These are phyloP conservation scores for Turritopsis rubra DNA, from an alignment of 30 jellyfish, hydroid and myxozoan species.

Conservation along the genomic window DNA sequence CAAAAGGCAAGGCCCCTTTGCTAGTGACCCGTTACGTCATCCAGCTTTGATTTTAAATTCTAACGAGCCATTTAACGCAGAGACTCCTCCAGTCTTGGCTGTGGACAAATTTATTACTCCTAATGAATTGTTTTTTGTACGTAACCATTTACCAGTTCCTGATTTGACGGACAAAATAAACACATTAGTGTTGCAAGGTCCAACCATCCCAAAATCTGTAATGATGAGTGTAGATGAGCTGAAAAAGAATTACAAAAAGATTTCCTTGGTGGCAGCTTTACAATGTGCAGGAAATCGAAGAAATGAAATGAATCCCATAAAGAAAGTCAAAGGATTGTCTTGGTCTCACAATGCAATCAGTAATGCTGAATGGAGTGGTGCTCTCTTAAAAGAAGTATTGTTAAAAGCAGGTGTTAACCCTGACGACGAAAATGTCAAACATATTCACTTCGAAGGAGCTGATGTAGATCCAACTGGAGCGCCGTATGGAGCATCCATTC, in stretches of 20 bases:
- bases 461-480: conserved; percentile 90
- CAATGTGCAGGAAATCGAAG: conserved; percentile 99
- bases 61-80: conserved; percentile 97
- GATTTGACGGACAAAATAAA: conserved; percentile 45
- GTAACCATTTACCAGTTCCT: conserved; percentile 99
- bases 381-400: conserved; percentile 72
- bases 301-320: conserved; percentile 84
- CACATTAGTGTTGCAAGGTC: conserved; percentile 44
- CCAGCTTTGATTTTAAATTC: conserved; percentile 87
- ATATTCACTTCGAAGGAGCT: conserved; percentile 93
- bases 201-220: conserved; percentile 35
- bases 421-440: conserved; percentile 48
- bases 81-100: conserved; percentile 90
- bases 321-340: conserved; percentile 83
- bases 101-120: conserved; percentile 77
- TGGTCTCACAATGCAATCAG: conserved; percentile 99
- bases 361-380: conserved; percentile 99
- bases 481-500: conserved; percentile 96
- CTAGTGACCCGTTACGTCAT: conserved; percentile 88
- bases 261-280: conserved; percentile 61
- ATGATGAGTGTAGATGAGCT: conserved; percentile 57
- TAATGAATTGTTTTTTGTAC: conserved; percentile 79
- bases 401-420: conserved; percentile 71
- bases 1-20: conserved; percentile 79
- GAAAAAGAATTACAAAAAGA: conserved; percentile 48